Base-by-base conservation (phyloP, 2,888 invertebrate genomes). In the Harpalus rubripes region DNA sequence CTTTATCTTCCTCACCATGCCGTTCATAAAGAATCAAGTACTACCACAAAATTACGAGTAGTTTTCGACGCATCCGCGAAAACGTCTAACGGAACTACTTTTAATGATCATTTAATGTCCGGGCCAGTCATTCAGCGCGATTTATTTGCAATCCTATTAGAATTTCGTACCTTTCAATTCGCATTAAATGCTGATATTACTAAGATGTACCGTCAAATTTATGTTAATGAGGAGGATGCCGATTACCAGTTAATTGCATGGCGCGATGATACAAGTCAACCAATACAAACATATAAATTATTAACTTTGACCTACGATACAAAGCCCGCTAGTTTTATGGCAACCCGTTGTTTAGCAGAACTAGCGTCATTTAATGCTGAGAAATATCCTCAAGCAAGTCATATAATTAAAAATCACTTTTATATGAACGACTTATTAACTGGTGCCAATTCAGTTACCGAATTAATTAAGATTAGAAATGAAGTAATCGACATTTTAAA, bases 401-500 rank as follows among this genome's bases (percentile, higher is more conserved):
- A 22, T 22, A 22, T 7, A 32, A 12, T 39, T 22, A 32, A 68
- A 7, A 68, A 26, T 32, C 68, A 68, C 22, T 68, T 68, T 15
- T 68, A 68, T 26, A 15, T n/a, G n/a, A n/a, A n/a, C n/a, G n/a
- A n/a, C n/a, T n/a, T n/a, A n/a, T n/a, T n/a, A n/a, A n/a, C n/a
- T 68, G 8, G 68, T 3, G 68, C 68, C 5, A 68, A 22, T 22
- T 32, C 32, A 10, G 22, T 68, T 12, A n/a, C 68, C 39, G 68
- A 68, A 68, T 8, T 39, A 16, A 63, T 63, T 22, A 8, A 16
- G 5, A 52, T 72, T 8, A 32, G 26, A 56, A 18, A 56, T 4
- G 72, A 85, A 7, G 7, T 85, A 2, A 72, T 8, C 1, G 8
- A 18, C 0, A 44, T 85, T 32, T 32, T 85, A 65, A 52, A 84